phyloP scores from a whole-genome alignment of 2,797 vertebrate species.

The Loriculus beryllinus region DNA sequence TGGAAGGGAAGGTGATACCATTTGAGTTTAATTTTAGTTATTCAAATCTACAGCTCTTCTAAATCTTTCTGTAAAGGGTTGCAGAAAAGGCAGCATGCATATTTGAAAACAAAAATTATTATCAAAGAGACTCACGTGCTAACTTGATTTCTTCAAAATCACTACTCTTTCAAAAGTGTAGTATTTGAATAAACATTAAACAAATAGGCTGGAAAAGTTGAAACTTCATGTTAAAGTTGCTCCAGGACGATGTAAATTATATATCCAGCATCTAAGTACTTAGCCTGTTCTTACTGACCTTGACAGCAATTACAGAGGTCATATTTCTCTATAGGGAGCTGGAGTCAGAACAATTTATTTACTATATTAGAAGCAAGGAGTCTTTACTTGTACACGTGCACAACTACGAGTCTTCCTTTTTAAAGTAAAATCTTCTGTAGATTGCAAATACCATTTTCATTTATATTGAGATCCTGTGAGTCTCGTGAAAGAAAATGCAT shows the following conservation, averaged over 20 bases:
- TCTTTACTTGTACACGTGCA: accelerated
- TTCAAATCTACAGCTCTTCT: background rate
- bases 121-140: background rate
- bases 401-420: background rate
- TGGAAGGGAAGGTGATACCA: background rate
- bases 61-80: background rate
- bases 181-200: background rate
- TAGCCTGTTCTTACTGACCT: slow-evolving; percentile 11
- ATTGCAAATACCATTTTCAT: background rate
- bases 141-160: background rate
- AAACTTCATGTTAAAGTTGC: background rate
- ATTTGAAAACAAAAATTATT: background rate
- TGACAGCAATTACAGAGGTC: background rate
- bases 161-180: background rate
- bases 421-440: background rate
- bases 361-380: background rate
- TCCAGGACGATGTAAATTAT: background rate
- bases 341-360: background rate
- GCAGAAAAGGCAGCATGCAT: accelerated
- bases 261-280: background rate
- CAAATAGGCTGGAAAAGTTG: background rate
- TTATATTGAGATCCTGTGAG: background rate
- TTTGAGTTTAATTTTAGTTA: background rate
- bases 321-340: background rate
- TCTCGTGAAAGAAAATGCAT: background rate